Evolutionary conservation across 37 sponge, comb jelly and placozoan genomes (phyloP), one percentile per base, ranked within the genome.

Genomic region (Ianthella basta): DNA sequence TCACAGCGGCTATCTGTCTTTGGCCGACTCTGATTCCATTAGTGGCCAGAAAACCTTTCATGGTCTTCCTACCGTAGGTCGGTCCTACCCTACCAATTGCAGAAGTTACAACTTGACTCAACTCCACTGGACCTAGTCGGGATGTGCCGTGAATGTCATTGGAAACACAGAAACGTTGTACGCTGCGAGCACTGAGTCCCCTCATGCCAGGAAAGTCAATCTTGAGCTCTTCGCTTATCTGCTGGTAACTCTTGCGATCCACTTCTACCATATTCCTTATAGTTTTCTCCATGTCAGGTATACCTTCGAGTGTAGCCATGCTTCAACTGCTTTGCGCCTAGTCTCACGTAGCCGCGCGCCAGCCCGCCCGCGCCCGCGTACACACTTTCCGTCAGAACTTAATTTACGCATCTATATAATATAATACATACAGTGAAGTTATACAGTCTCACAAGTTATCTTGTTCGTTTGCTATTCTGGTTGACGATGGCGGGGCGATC

Each of bases 31-130:
- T 19, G 15, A 85, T 36, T 0, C 86, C 78, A 6, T 77, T 23
- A 41, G 77, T 77, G 30, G 86, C 78, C 61, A 85, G 50, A 33
- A 74, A 79, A 24, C 86, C 86, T 33, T 78, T 77, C 86, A 85
- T 85, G 63, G 86, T 85, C 59, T 85, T 85, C 15, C 86, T 35
- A 32, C 86, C 86, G 59, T 85, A 85, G 27, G 63, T 59, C 8
- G 86, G 86, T 15, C 86, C 86, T 3, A 83, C 83, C 55, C 66
- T 44, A 30, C 23, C 23, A 64, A 84, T 41, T 25, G 23, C 16
- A 27, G 12, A 14, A 0, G 67, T 0, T 23, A 86, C 86, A 16
- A 79, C 80, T 41, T 14, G 23, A 18, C 72, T 56, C 19, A 86
- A 30, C 21, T 50, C 72, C 0, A n/a, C 69, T 21, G 79, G 19